Base-by-base conservation (phyloP, 2,888 invertebrate species). In the Podabrus alpinus region DNA sequence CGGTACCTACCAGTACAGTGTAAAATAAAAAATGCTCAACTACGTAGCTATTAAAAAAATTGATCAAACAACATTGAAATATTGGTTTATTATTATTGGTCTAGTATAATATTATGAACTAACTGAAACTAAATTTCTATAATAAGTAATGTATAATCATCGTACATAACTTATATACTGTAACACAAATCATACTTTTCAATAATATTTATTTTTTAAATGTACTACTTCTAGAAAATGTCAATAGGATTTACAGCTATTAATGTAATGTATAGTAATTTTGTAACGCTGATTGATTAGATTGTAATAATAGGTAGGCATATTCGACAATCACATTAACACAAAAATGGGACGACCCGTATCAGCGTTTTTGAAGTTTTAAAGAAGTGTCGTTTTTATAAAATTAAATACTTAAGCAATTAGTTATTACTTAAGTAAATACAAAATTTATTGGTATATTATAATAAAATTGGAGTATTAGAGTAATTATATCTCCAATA, bases 291-390 rank as follows among this genome's bases (percentile, higher is more conserved):
- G 79, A 80, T 78, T 80, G 80, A 81, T 81, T 80, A 78, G 79
- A 79, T 78, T 77, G 78, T 80, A 79, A 79, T 78, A 80, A 80
- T 77, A 79, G 62, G n/a, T 62, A 79, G 62, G n/a, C 19, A n/a
- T n/a, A 45, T 45, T 45, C 45, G n/a, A 45, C n/a, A 45, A 7
- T 45, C 45, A n/a, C 45, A 45, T 45, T 45, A 45, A 45, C n/a
- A 11, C 7, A 45, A n/a, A 45, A 45, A 45, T n/a, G 5, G 45
- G 45, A 45, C 5, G n/a, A 45, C n/a, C 45, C 7, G n/a, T 45
- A 45, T 45, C 45, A n/a, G 45, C 45, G n/a, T 2, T 5, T 45
- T 45, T n/a, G 7, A 45, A 45, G n/a, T 5, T 45, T 45, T n/a
- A n/a, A 45, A 45, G n/a, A 45, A n/a, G 45, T 4, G 7, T 45